Evolutionary conservation across 2,888 invertebrate genomes (phyloP), one percentile per base, ranked within the genome.

Genomic region (Lasiommata megera): DNA sequence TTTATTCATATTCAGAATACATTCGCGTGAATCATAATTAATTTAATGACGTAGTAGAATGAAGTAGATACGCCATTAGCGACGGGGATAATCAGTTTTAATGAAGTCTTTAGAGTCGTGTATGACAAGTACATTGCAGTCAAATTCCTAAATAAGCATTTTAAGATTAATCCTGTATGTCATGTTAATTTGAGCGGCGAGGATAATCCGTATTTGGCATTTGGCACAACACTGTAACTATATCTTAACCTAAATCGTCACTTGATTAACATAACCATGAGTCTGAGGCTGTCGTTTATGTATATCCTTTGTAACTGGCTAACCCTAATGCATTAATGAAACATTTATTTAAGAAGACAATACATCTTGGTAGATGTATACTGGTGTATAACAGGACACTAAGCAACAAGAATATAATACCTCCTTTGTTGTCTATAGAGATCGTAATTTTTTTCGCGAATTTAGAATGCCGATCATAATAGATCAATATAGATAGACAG

Each of bases 1-100:
- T 46, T 29, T 31, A 46, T 46, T 31, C 29, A 46, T 46, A 46
- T 46, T 46, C 46, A 31, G 31, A 46, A 46, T 31, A 46, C 46
- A 46, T 46, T 46, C 31, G 16, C 29, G 44, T 29, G 29, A 31
- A 46, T 46, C 29, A 31, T 16, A 46, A 46, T 46, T 31, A 31
- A 46, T 46, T 46, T 46, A 46, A 46, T 46, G 46, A n/a, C n/a
- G n/a, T n/a, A n/a, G 29, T 16, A 31, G 29, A n/a, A n/a, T n/a
- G n/a, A 16, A 46, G 46, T 46, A 46, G 31, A 11, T 16, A 31
- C 29, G 31, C 31, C 16, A 46, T 31, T 46, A 46, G 46, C 46
- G 46, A 46, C 46, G 31, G 29, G 16, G 16, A 46, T 31, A 46
- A 46, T 46, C 16, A 46, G 41, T 31, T 31, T 46, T 31, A 46